These are phyloP conservation scores for Olivierus martensii DNA, from an alignment of 1,140 invertebrate genomes.

Conservation along the genomic window DNA sequence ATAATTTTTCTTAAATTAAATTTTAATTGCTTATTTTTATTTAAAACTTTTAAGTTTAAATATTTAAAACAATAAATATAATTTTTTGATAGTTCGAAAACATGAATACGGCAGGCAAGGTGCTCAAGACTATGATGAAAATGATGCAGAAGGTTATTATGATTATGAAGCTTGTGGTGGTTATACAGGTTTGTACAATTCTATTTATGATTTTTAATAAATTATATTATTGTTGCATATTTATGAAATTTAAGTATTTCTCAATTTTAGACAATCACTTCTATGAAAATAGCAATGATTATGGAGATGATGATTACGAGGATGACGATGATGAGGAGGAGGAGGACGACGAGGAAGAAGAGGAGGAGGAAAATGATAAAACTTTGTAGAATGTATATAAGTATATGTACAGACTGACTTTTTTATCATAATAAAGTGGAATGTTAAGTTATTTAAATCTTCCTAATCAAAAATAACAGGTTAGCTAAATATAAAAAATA, in stretches of 20 bases:
- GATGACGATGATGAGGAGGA: conserved; percentile 20
- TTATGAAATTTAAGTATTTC: no score
- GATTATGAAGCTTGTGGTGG: conserved; percentile 6
- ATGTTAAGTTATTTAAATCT: no score
- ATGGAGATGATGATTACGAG: conserved; percentile 21
- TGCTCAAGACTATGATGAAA: conserved; percentile 16
- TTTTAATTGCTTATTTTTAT: conserved; percentile 10
- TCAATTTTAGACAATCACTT: no score
- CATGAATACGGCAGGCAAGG: conserved; percentile 35
- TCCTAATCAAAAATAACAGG: no score
- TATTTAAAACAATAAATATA: conserved; percentile 61
- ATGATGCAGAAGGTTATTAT: conserved; percentile 15
- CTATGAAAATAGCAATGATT: conserved; percentile 2
- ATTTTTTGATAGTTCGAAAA: conserved; percentile 41
- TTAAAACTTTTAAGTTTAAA: conserved; percentile 31
- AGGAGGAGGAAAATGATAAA: conserved; percentile 10
- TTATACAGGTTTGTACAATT: no score
- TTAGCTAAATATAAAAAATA: no score
- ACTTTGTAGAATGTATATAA: no score
- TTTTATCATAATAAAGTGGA: no score
- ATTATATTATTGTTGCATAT: no score
- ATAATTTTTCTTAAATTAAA: background rate
- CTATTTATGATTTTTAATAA: no score
- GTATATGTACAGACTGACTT: no score
- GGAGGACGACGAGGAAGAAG: conserved; percentile 17